Conservation (phyloP, 2,113 vertebrate genomes). For the Onychostoma macrolepis region DNA sequence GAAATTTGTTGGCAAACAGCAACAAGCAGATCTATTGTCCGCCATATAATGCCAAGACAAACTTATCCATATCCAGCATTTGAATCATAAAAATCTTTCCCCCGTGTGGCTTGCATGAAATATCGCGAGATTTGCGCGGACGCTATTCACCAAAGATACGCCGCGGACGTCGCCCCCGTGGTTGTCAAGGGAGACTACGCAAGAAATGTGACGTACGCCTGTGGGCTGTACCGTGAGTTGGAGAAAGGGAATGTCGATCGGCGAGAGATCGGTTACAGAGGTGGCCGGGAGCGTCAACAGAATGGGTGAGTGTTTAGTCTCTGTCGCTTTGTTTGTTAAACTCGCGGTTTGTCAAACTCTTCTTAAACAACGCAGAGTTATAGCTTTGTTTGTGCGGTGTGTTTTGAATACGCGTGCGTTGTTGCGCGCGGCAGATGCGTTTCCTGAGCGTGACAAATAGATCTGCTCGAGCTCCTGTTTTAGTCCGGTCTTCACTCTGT, state of each 20-base stretch:
- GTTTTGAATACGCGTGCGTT: not conserved
- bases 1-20: not conserved
- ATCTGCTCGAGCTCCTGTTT: conserved; percentile 1
- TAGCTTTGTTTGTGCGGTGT: not conserved
- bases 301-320: conserved; percentile 69
- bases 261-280: conserved; percentile 53
- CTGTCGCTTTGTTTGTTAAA: not conserved
- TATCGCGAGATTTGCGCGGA: conserved; percentile 60
- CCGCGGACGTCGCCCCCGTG: conserved; percentile 19
- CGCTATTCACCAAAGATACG: conserved; percentile 58
- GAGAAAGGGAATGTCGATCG: conserved; percentile 67
- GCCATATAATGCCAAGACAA: not conserved
- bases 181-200: conserved; percentile 48
- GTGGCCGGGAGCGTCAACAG: conserved; percentile 63
- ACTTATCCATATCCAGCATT: not conserved
- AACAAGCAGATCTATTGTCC: not conserved
- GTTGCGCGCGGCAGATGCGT: conserved; percentile 17
- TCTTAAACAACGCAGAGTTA: not conserved
- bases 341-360: not conserved
- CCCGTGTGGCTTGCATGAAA: not conserved
- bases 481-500: not conserved
- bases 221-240: conserved; percentile 48
- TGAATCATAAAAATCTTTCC: conserved; percentile 33
- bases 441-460: conserved; percentile 56
- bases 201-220: conserved; percentile 55